Evolutionary conservation across 1,140 invertebrate species (phyloP).

Genomic region (Caenorhabditis latens): DNA sequence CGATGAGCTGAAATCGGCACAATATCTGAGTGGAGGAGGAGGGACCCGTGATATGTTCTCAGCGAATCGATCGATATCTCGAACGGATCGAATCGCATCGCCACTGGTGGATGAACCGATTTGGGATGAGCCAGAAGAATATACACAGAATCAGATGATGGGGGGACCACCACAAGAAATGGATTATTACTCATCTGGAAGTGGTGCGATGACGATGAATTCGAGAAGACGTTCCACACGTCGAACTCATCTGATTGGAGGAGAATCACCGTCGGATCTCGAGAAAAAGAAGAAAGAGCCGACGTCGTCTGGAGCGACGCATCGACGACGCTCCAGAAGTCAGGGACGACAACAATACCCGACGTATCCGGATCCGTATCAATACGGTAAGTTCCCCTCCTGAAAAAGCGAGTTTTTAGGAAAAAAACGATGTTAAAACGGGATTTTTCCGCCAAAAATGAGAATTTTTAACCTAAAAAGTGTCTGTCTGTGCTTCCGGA

Average conservation of each 20-base stretch:
- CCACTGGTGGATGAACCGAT: neutral
- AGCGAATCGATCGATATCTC: neutral
- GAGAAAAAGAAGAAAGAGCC: neutral
- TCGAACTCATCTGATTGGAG: neutral
- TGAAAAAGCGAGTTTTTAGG: no score
- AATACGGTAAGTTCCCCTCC: no score
- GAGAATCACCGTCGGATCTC: slow-evolving; percentile 24
- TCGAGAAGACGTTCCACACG: neutral
- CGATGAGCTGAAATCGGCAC: neutral
- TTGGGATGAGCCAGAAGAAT: slow-evolving; percentile 31
- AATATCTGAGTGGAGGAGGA: neutral
- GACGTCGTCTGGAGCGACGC: neutral
- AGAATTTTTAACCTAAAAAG: no score
- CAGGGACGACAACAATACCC: neutral
- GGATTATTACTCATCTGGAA: slow-evolving; percentile 8
- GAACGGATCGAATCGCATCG: neutral
- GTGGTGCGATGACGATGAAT: neutral
- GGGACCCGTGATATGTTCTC: neutral
- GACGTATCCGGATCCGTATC: no score
- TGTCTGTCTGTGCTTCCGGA: no score
- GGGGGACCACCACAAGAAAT: neutral
- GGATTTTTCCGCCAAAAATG: no score
- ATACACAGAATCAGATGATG: neutral
- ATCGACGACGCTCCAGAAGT: slow-evolving; percentile 25
- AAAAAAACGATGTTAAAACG: no score